phyloP scores from a whole-genome alignment of 2,888 invertebrate genomes.

The Phalera bucephala region DNA sequence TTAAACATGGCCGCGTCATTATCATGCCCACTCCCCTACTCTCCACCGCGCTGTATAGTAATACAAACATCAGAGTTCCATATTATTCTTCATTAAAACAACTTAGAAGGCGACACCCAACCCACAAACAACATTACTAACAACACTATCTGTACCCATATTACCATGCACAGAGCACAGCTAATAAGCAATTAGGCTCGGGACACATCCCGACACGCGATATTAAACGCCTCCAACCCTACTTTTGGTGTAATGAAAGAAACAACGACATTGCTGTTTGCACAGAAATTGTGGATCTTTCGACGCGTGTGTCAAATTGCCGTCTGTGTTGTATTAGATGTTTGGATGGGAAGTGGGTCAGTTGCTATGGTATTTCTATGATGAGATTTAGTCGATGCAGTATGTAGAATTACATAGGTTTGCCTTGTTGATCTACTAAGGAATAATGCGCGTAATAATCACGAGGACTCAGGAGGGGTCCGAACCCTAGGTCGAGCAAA shows the following conservation, averaged over 20 bases:
- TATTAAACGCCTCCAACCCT: conserved; percentile 37
- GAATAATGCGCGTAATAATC: too few species aligned
- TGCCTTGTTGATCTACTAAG: too few species aligned
- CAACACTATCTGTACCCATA: conserved; percentile 26
- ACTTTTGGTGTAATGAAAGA: conserved; percentile 52
- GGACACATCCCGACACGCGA: conserved; percentile 30
- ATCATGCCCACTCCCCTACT: too few species aligned
- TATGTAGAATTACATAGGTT: too few species aligned
- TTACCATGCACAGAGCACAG: conserved; percentile 28
- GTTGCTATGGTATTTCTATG: conserved; percentile 1
- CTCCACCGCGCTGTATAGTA: too few species aligned
- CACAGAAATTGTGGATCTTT: conserved; percentile 48
- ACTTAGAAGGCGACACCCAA: too few species aligned
- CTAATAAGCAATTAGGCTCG: conserved; percentile 60
- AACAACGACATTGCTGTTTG: conserved; percentile 39
- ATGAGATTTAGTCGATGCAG: too few species aligned
- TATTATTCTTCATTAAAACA: too few species aligned
- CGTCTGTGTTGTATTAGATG: conserved; percentile 39
- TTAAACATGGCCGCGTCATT: too few species aligned
- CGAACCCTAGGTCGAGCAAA: too few species aligned
- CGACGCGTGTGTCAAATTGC: conserved; percentile 57
- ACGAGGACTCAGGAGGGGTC: too few species aligned
- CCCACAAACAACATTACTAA: conserved; percentile 5
- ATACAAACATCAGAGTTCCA: too few species aligned
- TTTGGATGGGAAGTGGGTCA: conserved; percentile 12